These are phyloP conservation scores for Rambutsinella grinnellia DNA, from an alignment of 2,888 invertebrate genomes.

Conservation along the genomic window DNA sequence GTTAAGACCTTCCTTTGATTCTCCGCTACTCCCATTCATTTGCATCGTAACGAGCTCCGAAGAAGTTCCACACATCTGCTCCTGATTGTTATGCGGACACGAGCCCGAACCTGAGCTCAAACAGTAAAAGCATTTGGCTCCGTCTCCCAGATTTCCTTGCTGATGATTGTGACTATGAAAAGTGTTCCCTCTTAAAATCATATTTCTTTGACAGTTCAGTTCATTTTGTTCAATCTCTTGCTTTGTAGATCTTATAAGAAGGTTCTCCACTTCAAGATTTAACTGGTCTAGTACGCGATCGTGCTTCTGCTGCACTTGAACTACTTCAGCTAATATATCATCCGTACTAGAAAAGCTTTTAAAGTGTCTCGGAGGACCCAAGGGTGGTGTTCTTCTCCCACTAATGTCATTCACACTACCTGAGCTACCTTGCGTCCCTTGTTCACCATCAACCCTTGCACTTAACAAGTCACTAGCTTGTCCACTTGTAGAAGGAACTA, in stretches of 20 bases:
- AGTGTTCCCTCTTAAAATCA: neutral
- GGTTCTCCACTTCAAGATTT: slow-evolving; percentile 65
- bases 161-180: slow-evolving; percentile 27
- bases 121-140: slow-evolving; percentile 18
- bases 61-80: slow-evolving; percentile 35
- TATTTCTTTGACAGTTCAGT: slow-evolving; percentile 22
- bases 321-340: slow-evolving; percentile 65
- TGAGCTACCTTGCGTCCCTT: neutral
- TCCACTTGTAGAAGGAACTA: too few relatives aligned
- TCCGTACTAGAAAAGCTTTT: slow-evolving; percentile 65
- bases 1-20: slow-evolving; percentile 10
- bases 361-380: slow-evolving; percentile 57
- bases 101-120: slow-evolving; percentile 26
- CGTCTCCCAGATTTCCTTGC: slow-evolving; percentile 8
- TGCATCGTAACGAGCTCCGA: slow-evolving; percentile 2
- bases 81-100: slow-evolving; percentile 11
- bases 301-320: slow-evolving; percentile 64
- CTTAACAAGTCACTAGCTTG: too few relatives aligned
- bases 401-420: neutral
- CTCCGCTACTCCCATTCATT: too few relatives aligned
- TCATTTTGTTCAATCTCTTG: slow-evolving; percentile 50
- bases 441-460: slow-evolving; percentile 16
- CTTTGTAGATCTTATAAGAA: slow-evolving; percentile 57
- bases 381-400: slow-evolving; percentile 1
- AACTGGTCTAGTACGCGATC: slow-evolving; percentile 64